A percentile compares a stretch with the other conserved stretches of the same genome.
Conservation (phyloP, 2,888 invertebrate genomes). For the Arctia plantaginis region DNA sequence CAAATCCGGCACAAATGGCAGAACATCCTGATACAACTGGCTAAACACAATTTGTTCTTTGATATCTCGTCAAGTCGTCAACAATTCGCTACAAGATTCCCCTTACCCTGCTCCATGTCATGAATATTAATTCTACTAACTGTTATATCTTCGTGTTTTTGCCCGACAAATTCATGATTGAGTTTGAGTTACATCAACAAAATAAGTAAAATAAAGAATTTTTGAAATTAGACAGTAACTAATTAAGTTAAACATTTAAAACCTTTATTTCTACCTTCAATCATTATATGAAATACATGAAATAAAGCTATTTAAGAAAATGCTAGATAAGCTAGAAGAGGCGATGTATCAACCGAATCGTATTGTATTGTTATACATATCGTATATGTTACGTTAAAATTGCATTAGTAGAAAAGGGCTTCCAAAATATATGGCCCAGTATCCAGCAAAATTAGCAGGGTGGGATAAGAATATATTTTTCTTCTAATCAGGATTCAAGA, state of each 20-base stretch:
- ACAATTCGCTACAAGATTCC: conserved; percentile 63
- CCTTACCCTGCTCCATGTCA: conserved; percentile 59
- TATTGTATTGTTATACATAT: background rate
- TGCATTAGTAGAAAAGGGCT: background rate
- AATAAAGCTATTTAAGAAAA: background rate
- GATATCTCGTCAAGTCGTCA: conserved; percentile 61
- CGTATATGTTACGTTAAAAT: background rate
- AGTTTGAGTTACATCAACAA: conserved; percentile 54
- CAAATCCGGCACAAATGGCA: conserved; percentile 26
- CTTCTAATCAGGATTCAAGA: background rate
- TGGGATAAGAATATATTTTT: background rate
- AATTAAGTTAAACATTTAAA: no score
- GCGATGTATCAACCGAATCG: background rate
- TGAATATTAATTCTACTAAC: conserved; percentile 66
- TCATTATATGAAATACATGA: no score
- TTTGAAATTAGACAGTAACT: conserved; percentile 18
- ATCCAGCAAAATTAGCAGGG: background rate
- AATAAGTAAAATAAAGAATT: conserved; percentile 61
- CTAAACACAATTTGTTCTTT: conserved; percentile 63
- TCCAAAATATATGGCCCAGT: background rate
- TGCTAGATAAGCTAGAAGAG: background rate
- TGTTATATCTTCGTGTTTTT: conserved; percentile 66
- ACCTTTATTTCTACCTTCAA: no score
- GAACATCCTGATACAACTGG: conserved; percentile 19
- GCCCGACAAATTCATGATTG: conserved; percentile 57